A percentile compares a stretch with the other conserved stretches of the same genome.
Evolutionary conservation across 2,113 vertebrate species (phyloP).

Genomic region (Illadopsis cleaveri): DNA sequence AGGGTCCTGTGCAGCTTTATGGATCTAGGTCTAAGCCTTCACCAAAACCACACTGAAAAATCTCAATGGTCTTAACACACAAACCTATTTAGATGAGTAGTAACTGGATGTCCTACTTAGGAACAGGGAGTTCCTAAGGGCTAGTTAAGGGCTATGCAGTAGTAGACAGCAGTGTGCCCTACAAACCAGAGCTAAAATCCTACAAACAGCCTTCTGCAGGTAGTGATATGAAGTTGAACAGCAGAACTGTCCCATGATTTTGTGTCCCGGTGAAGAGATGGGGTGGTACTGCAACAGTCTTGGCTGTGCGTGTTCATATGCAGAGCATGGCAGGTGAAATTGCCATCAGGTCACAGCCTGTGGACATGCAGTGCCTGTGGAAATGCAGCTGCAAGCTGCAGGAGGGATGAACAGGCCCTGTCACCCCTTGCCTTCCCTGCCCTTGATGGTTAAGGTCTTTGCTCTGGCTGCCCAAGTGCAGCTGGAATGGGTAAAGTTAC

Average conservation of each 20-base stretch:
- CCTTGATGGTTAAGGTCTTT: neutral
- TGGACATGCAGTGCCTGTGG: neutral
- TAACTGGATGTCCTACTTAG: constrained; percentile 11
- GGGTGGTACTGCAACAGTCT: neutral
- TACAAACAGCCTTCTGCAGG: neutral
- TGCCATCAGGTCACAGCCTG: neutral
- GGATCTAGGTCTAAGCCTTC: neutral
- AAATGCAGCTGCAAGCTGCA: neutral
- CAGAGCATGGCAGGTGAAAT: neutral
- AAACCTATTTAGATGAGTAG: constrained; percentile 27
- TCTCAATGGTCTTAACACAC: constrained; percentile 45
- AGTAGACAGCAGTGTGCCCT: neutral
- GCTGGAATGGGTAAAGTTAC: neutral
- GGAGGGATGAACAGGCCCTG: neutral
- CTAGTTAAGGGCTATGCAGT: neutral
- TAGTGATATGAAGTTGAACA: neutral
- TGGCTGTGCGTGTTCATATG: neutral
- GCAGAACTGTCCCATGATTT: neutral
- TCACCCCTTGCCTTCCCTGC: neutral
- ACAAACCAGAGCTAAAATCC: neutral
- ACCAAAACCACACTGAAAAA: neutral
- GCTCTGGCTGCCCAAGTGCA: neutral
- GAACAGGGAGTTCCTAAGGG: neutral
- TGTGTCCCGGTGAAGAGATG: accelerated
- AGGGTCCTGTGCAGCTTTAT: neutral